Evolutionary conservation across 37 sponge, comb jelly and placozoan genomes (phyloP), one percentile per base, ranked within the genome.

Genomic region (Agelas oroides): DNA sequence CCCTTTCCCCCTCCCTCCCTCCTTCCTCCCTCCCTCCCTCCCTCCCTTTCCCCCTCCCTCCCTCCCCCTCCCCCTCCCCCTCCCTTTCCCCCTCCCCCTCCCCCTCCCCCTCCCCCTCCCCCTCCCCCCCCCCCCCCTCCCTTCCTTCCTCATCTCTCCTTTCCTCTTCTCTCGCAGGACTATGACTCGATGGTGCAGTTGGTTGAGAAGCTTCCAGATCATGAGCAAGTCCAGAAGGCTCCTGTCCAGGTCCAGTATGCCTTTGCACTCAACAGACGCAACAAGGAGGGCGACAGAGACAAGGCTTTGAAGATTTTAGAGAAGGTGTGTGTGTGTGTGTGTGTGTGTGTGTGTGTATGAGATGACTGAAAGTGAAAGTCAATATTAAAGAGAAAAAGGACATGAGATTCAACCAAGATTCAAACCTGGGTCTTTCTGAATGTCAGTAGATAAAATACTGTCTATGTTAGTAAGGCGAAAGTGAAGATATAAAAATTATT

Each of bases 221-320:
- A 93, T 31, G 78, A 87, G 35, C 76, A 93, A 63, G 80, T 73
- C 31, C 74, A 64, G 71, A 93, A 93, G 76, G 86, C 88, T 35
- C 85, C 91, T 28, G 76, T 93, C 2, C 97, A 96, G 72, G 76
- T 88, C 57, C 97, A 90, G 41, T 97, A 91, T 78, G 97, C 94
- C 39, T 97, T 97, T 68, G 97, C 97, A 31, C 84, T 94, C 66
- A 94, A 91, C 55, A 75, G 97, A 25, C 65, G 90, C 28, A 87
- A 91, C 56, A 71, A 68, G 14, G 76, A 28, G 32, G 82, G 92
- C 27, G 92, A 97, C 77, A 79, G 92, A n/a, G 84, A 83, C 71
- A 83, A 84, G 56, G 92, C 95, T n/a, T 32, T 94, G 35, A 52
- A 33, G 14, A 89, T 93, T 0, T 73, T 96, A 63, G 93, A 96